A percentile compares a stretch with the other conserved stretches of the same genome.
Conservation (phyloP, 1,140 invertebrate species). For the Cydia splendana region DNA sequence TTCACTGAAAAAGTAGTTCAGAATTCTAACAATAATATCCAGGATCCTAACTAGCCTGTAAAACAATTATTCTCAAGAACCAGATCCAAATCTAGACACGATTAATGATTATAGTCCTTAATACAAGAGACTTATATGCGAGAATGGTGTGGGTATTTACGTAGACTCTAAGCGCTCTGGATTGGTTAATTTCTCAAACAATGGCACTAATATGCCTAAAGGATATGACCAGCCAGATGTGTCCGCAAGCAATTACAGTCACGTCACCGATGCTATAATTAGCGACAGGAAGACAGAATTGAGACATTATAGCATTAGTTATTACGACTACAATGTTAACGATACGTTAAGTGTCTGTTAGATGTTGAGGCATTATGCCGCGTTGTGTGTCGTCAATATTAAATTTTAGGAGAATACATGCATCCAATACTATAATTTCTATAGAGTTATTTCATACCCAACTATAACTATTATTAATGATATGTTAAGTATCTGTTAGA, state of each 20-base stretch:
- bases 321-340: constrained; percentile 22
- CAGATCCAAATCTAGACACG: not conserved
- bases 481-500: too few relatives aligned
- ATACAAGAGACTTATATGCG: not conserved
- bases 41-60: not conserved
- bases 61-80: not conserved
- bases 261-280: constrained; percentile 12
- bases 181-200: constrained; percentile 12
- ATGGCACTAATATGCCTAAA: constrained; percentile 14
- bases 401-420: too few relatives aligned
- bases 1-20: not conserved
- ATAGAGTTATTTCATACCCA: too few relatives aligned
- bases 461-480: too few relatives aligned
- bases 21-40: not conserved
- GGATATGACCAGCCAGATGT: constrained; percentile 16
- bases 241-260: constrained; percentile 16
- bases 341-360: too few relatives aligned
- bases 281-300: constrained; percentile 29
- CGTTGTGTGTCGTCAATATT: too few relatives aligned
- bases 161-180: not conserved
- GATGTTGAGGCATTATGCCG: too few relatives aligned
- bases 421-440: too few relatives aligned
- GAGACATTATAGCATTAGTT: constrained; percentile 30
- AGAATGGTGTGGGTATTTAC: not conserved
- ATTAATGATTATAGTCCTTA: not conserved